Conservation (phyloP, 2,888 invertebrate species). For the Eupsilia transversa region DNA sequence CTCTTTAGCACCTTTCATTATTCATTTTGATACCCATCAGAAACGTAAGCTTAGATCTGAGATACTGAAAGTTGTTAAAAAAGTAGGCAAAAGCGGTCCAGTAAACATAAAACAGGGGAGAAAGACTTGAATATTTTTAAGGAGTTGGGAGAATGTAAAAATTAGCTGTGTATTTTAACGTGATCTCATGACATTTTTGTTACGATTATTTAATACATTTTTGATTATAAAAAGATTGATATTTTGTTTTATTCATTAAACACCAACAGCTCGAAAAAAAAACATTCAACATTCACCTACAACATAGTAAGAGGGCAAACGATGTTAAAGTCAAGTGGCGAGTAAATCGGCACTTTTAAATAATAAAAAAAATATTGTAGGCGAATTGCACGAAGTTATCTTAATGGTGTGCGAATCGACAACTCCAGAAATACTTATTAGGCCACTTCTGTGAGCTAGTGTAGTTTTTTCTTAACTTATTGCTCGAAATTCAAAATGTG, state of each 20-base stretch:
- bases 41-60: slow-evolving; percentile 40
- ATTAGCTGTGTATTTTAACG: neutral
- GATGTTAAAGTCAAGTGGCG: too few relatives aligned
- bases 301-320: neutral
- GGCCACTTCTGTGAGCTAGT: too few relatives aligned
- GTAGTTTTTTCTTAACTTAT: too few relatives aligned
- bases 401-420: too few relatives aligned
- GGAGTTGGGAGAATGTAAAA: neutral
- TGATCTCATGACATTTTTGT: neutral
- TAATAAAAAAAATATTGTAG: too few relatives aligned
- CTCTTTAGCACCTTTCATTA: slow-evolving; percentile 39
- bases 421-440: too few relatives aligned
- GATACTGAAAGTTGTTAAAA: slow-evolving; percentile 32
- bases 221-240: rapidly evolving
- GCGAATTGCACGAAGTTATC: too few relatives aligned
- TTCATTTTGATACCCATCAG: slow-evolving; percentile 34
- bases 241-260: neutral
- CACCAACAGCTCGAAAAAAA: neutral
- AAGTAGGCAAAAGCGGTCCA: slow-evolving; percentile 13
- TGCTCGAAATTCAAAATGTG: too few relatives aligned
- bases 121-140: slow-evolving; percentile 1
- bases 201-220: neutral
- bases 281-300: neutral
- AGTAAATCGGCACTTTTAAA: too few relatives aligned
- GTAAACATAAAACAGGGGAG: neutral